These are phyloP conservation scores for Sapajus apella DNA, from an alignment of 2,113 vertebrate genomes.

Conservation along the genomic window DNA sequence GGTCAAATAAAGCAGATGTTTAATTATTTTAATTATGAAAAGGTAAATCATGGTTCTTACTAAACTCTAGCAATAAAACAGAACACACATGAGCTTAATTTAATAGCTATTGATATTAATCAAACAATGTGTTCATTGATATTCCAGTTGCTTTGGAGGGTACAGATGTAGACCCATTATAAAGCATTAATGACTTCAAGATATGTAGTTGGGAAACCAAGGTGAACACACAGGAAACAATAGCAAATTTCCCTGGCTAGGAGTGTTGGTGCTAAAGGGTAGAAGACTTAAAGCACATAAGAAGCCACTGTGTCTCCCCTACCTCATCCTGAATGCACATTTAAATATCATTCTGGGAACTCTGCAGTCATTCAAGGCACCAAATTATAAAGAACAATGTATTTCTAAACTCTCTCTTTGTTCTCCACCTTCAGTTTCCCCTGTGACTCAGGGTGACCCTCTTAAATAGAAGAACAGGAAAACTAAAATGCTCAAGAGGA, in stretches of 20 bases:
- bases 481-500: background rate
- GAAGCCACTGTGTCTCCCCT: fast-evolving
- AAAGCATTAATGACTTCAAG: background rate
- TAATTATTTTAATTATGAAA: conserved; percentile 55
- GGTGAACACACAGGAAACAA: background rate
- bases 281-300: background rate
- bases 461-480: background rate
- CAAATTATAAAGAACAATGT: background rate
- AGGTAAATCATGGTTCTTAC: background rate
- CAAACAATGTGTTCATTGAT: background rate
- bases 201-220: background rate
- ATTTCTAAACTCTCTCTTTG: background rate
- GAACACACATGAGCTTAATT: background rate
- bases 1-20: background rate
- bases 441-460: background rate
- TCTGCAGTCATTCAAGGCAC: background rate
- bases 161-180: background rate
- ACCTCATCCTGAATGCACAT: background rate
- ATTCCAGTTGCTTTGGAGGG: background rate
- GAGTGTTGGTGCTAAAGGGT: background rate
- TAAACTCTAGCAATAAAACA: conserved; percentile 22
- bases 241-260: background rate
- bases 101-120: conserved; percentile 39
- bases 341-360: background rate
- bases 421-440: background rate